phyloP scores from a whole-genome alignment of 2,797 vertebrate species.

The Clarias pachynema region DNA sequence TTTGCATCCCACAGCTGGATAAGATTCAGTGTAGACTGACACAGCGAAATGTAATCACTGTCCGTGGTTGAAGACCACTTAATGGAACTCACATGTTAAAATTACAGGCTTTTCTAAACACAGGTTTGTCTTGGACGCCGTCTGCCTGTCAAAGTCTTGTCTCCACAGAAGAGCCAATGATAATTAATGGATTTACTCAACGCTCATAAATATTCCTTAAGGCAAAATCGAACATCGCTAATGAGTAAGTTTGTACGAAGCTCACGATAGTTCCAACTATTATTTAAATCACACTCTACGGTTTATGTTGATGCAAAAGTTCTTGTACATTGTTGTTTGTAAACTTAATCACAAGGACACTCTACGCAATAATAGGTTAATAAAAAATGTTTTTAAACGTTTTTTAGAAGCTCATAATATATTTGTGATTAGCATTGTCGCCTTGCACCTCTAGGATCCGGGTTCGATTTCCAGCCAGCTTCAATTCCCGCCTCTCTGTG shows the following conservation, averaged over 20 bases:
- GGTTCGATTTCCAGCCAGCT: too few species aligned
- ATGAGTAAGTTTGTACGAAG: not conserved
- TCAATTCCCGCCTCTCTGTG: too few species aligned
- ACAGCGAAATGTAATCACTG: slow-evolving; percentile 56
- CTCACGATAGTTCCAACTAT: not conserved
- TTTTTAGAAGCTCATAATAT: not conserved
- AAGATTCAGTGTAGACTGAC: slow-evolving; percentile 53
- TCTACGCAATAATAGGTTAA: not conserved
- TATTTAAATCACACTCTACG: not conserved
- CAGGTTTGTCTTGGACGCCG: slow-evolving; percentile 53
- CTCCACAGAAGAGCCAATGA: slow-evolving; percentile 41
- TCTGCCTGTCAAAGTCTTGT: slow-evolving; percentile 30
- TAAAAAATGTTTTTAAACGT: not conserved
- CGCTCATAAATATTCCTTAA: slow-evolving; percentile 60
- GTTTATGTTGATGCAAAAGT: not conserved
- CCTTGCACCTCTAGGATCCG: too few species aligned
- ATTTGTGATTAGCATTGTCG: too few species aligned
- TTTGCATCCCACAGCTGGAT: slow-evolving; percentile 28
- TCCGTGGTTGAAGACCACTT: slow-evolving; percentile 56
- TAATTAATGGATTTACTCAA: slow-evolving; percentile 58
- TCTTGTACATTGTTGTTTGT: not conserved
- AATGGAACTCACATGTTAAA: slow-evolving; percentile 54
- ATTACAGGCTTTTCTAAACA: slow-evolving; percentile 52
- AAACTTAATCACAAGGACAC: not conserved
- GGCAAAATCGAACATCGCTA: slow-evolving; percentile 15